These are phyloP conservation scores for Sinonovacula constricta DNA, from an alignment of 1,140 invertebrate genomes.

Conservation along the genomic window DNA sequence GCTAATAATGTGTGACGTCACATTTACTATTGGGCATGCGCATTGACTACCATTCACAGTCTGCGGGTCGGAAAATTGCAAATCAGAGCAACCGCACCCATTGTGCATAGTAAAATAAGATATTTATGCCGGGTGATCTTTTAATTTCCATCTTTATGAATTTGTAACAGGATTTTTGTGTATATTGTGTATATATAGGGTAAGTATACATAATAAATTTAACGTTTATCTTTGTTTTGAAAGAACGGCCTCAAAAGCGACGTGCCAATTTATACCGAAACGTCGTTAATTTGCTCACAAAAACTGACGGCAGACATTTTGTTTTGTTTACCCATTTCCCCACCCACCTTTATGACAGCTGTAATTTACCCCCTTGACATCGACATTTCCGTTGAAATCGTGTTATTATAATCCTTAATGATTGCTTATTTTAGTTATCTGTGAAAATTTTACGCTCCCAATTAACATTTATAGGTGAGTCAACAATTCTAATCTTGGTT, in stretches of 20 bases:
- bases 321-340: conserved; percentile 46
- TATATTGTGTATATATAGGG: conserved; percentile 41
- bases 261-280: neutral
- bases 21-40: conserved; percentile 28
- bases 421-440: no score
- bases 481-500: no score
- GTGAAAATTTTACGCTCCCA: no score
- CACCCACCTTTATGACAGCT: conserved; percentile 30
- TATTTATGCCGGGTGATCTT: conserved; percentile 49
- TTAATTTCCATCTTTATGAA: conserved; percentile 42
- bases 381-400: no score
- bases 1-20: conserved; percentile 52
- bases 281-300: neutral
- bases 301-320: conserved; percentile 37
- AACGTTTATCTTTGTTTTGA: neutral
- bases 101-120: conserved; percentile 52
- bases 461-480: no score
- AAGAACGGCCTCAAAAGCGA: neutral
- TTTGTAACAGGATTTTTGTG: conserved; percentile 38
- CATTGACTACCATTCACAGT: neutral
- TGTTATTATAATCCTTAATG: no score
- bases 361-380: no score
- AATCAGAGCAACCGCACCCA: conserved; percentile 53
- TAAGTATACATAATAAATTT: conserved; percentile 19
- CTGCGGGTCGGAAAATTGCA: conserved; percentile 45